phyloP scores from a whole-genome alignment of 2,888 invertebrate species.

The Sinohyriopsis cumingii region DNA sequence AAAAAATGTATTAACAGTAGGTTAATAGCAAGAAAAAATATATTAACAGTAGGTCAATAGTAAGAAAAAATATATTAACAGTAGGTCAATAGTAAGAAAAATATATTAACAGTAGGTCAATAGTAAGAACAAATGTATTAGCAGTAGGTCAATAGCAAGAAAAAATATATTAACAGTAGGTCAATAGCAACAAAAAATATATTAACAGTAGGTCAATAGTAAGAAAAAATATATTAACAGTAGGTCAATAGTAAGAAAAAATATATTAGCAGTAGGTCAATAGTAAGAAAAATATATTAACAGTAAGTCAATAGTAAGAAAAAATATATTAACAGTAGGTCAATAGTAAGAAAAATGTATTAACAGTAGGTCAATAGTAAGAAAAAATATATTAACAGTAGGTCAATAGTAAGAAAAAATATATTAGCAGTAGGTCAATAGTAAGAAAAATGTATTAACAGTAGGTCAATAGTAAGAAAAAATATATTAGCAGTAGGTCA shows the following conservation, averaged over 20 bases:
- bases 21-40: constrained; percentile 18
- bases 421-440: constrained; percentile 22
- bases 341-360: constrained; percentile 22
- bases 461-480: constrained; percentile 18
- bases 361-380: constrained; percentile 21
- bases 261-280: constrained; percentile 22
- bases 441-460: background rate
- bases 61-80: background rate
- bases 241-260: constrained; percentile 19
- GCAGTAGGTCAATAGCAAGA: constrained; percentile 18
- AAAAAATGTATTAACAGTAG: background rate
- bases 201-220: constrained; percentile 23
- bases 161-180: background rate
- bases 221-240: background rate
- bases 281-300: too few species aligned
- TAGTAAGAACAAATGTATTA: background rate
- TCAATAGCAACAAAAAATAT: constrained; percentile 17
- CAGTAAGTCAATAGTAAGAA: constrained; percentile 19
- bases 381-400: background rate
- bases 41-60: constrained; percentile 23
- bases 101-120: constrained; percentile 26
- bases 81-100: constrained; percentile 18
- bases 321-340: background rate
- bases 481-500: constrained; percentile 17
- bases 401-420: constrained; percentile 19